Evolutionary conservation across 2,888 invertebrate species (phyloP).

Genomic region (Oscheius sp.): DNA sequence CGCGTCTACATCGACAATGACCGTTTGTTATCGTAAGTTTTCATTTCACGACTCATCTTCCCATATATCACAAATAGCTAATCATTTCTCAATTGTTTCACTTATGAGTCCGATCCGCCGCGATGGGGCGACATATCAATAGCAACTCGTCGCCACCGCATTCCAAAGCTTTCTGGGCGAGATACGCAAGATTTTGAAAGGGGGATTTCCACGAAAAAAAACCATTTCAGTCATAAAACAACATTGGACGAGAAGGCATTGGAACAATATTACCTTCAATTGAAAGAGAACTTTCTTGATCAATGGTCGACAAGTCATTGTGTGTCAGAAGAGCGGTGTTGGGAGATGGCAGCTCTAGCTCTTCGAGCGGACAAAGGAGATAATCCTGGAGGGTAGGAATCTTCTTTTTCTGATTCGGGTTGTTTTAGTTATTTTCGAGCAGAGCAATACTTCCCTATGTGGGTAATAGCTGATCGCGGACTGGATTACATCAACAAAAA

Average conservation of each 20-base stretch:
- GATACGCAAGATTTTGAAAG: not conserved
- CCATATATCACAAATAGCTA: slow-evolving; percentile 25
- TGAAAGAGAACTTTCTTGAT: slow-evolving; percentile 83
- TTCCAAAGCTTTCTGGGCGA: slow-evolving; percentile 16
- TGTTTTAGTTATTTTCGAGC: slow-evolving; percentile 79
- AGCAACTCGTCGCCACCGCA: slow-evolving; percentile 28
- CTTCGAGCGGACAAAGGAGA: slow-evolving; percentile 92
- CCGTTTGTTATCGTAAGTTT: slow-evolving; percentile 55
- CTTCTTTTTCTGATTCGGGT: not conserved
- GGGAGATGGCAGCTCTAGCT: slow-evolving; percentile 86
- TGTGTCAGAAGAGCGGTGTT: slow-evolving; percentile 74
- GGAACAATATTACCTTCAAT: slow-evolving; percentile 92
- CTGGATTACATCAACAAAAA: slow-evolving; percentile 74
- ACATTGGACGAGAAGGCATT: slow-evolving; percentile 77
- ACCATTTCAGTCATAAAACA: not conserved
- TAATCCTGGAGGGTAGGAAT: slow-evolving; percentile 75
- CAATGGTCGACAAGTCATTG: slow-evolving; percentile 69
- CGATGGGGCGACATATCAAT: slow-evolving; percentile 23
- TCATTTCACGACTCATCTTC: slow-evolving; percentile 1
- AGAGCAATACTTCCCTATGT: slow-evolving; percentile 80
- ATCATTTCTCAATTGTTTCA: slow-evolving; percentile 31
- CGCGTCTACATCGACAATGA: slow-evolving; percentile 63
- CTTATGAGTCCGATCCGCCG: slow-evolving; percentile 24
- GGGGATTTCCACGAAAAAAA: not conserved
- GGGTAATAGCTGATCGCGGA: slow-evolving; percentile 74